A percentile compares a stretch with the other conserved stretches of the same genome.
phyloP scores from a whole-genome alignment of 2,888 invertebrate genomes.

The Rugalucina vietnamica region DNA sequence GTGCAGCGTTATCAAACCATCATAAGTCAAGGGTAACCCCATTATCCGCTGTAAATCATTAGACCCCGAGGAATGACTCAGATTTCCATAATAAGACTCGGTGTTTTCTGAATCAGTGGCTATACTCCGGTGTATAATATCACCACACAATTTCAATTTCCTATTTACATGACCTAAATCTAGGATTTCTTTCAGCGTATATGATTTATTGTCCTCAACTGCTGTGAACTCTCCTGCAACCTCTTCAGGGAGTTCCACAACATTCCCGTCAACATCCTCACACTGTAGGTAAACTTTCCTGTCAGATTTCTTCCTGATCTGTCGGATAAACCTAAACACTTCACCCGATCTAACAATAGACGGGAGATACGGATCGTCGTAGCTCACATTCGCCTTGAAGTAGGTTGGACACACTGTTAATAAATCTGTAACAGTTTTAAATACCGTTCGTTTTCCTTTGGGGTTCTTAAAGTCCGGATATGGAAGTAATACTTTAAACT shows the following conservation, averaged over 20 bases:
- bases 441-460: constrained; percentile 55
- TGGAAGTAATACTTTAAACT: constrained; percentile 71
- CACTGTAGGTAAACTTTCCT: constrained; percentile 69
- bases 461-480: constrained; percentile 58
- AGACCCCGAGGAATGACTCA: constrained; percentile 51
- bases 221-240: constrained; percentile 74
- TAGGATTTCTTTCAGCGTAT: constrained; percentile 71
- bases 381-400: constrained; percentile 72
- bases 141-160: constrained; percentile 67
- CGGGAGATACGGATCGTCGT: constrained; percentile 76
- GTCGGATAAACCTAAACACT: constrained; percentile 69
- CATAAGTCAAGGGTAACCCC: constrained; percentile 69
- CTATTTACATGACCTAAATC: constrained; percentile 70
- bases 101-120: constrained; percentile 27
- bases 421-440: constrained; percentile 71
- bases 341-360: constrained; percentile 73
- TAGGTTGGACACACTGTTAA: constrained; percentile 73
- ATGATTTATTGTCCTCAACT: constrained; percentile 66
- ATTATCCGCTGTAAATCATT: constrained; percentile 57
- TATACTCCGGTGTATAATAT: constrained; percentile 56
- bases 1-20: constrained; percentile 68
- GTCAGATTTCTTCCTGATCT: constrained; percentile 59
- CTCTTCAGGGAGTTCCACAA: constrained; percentile 65
- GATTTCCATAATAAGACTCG: constrained; percentile 53
- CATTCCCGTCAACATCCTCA: constrained; percentile 67